These are phyloP conservation scores for Aptenodytes forsteri DNA, from an alignment of 2,113 vertebrate genomes.

Conservation along the genomic window DNA sequence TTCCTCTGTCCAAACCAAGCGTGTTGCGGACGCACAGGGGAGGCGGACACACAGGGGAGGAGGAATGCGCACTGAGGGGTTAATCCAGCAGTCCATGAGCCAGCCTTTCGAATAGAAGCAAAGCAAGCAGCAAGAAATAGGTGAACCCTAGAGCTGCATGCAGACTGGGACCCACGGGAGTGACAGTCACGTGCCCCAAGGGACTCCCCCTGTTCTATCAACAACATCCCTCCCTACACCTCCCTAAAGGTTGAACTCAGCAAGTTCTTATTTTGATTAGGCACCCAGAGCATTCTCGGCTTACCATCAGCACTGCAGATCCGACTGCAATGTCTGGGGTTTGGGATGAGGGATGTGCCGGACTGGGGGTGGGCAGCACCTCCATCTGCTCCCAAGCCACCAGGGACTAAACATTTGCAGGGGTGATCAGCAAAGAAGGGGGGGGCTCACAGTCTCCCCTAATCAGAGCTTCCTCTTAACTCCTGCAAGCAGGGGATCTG, in stretches of 20 bases:
- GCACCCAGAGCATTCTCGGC: not conserved
- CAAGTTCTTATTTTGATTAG: not conserved
- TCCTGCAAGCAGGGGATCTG: not conserved
- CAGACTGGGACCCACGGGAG: not conserved
- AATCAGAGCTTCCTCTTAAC: not conserved
- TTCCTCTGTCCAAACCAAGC: not conserved
- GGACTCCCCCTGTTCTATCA: not conserved
- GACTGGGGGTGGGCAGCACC: not conserved
- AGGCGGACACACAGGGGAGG: not conserved
- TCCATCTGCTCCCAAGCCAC: not conserved
- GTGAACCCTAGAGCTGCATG: not conserved
- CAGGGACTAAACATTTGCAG: not conserved
- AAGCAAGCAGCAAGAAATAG: not conserved
- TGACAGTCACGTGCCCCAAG: not conserved
- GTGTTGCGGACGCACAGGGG: fast-evolving
- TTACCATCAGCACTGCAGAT: not conserved
- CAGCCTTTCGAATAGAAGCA: not conserved
- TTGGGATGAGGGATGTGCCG: not conserved
- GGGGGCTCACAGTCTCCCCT: not conserved
- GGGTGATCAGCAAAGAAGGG: not conserved
- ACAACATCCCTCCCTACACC: not conserved
- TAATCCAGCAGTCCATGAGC: not conserved
- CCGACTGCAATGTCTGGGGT: not conserved
- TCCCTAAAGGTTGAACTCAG: not conserved
- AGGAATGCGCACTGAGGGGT: fast-evolving